Evolutionary conservation across 92 coral and sea anemone genomes (phyloP).

Genomic region (Muricea muricata): DNA sequence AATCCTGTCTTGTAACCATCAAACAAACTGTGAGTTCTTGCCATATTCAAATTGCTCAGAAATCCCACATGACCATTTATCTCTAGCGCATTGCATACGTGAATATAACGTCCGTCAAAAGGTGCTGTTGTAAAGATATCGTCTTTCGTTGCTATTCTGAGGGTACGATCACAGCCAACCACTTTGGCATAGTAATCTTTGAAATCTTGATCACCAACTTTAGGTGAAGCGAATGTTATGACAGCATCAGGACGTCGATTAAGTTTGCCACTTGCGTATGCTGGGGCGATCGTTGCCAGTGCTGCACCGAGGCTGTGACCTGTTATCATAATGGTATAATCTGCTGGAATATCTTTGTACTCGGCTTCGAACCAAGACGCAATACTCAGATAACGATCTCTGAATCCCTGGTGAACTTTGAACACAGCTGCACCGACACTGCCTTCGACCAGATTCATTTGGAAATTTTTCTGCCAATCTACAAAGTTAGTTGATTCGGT

Average conservation of each 20-base stretch:
- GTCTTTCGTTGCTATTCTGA: background rate
- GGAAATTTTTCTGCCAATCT: background rate
- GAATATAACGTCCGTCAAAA: background rate
- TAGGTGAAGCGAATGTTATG: background rate
- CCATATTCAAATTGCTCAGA: background rate
- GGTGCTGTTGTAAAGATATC: background rate
- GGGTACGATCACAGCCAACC: constrained; percentile 12
- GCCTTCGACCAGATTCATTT: background rate
- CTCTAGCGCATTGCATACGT: background rate
- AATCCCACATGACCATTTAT: background rate
- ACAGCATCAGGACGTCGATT: constrained; percentile 15
- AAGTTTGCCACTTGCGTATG: background rate
- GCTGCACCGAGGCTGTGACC: constrained; percentile 29
- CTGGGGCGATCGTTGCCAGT: background rate
- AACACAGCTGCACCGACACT: background rate
- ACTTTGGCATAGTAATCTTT: background rate
- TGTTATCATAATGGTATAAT: constrained; percentile 2
- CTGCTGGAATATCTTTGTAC: constrained; percentile 13
- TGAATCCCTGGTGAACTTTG: background rate
- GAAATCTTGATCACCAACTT: background rate
- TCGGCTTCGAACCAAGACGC: constrained; percentile 19
- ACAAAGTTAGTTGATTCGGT: background rate
- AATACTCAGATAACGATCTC: constrained; percentile 7
- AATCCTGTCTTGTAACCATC: background rate
- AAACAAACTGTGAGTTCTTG: background rate